phyloP scores from a whole-genome alignment of 2,888 invertebrate genomes.

The Netelia melanura region DNA sequence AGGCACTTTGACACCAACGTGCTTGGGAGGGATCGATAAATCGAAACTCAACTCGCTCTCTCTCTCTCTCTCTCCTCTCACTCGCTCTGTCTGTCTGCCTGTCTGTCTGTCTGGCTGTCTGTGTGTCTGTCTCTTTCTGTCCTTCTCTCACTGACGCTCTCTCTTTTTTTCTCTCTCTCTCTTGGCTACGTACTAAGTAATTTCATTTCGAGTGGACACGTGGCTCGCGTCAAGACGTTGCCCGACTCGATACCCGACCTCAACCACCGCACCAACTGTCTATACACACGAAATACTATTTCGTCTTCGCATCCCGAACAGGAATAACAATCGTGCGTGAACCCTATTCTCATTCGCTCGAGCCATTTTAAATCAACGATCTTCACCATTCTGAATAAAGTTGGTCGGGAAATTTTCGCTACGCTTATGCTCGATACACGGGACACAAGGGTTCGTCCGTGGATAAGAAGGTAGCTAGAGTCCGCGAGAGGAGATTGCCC shows the following conservation, averaged over 20 bases:
- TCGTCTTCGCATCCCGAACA: too few species aligned
- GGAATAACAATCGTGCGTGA: neutral
- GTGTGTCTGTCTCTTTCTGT: too few species aligned
- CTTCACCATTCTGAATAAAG: slow-evolving; percentile 30
- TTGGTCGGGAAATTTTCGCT: slow-evolving; percentile 19
- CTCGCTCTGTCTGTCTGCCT: neutral
- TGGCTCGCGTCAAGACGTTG: slow-evolving; percentile 57
- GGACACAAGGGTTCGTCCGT: too few species aligned
- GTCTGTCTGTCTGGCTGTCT: too few species aligned
- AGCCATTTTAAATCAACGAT: slow-evolving; percentile 42
- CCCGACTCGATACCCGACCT: slow-evolving; percentile 47
- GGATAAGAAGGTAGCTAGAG: too few species aligned
- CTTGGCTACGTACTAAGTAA: slow-evolving; percentile 64
- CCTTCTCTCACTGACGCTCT: too few species aligned
- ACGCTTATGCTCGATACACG: neutral
- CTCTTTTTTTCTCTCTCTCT: neutral
- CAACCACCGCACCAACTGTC: neutral
- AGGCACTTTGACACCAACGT: slow-evolving; percentile 34
- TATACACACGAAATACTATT: too few species aligned
- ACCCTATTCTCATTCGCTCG: slow-evolving; percentile 25
- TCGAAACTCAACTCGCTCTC: slow-evolving; percentile 70
- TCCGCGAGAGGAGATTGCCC: neutral
- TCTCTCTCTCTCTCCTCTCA: slow-evolving; percentile 9
- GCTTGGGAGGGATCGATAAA: slow-evolving; percentile 69
- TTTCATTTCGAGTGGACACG: slow-evolving; percentile 63